Base-by-base conservation (phyloP, 2,113 vertebrate species). In the Athene noctua region DNA sequence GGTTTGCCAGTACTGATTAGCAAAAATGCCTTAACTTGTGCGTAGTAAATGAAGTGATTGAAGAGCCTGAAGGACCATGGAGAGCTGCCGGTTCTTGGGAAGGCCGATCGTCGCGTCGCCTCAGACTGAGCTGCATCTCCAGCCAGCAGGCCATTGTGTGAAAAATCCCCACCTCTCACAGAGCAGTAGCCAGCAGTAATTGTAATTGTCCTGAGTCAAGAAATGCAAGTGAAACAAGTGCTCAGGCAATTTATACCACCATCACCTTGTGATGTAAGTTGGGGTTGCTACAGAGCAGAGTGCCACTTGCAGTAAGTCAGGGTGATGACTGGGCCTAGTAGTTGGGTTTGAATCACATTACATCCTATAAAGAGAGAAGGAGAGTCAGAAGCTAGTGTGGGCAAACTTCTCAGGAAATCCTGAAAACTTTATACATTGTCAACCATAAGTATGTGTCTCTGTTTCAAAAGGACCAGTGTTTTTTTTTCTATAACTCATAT, bases 51-150 rank as follows among this genome's bases (percentile, higher is more conserved):
- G 18, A 79, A n/a, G 34, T 5, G 49, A 59, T 27, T 1, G 55
- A 68, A 42, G 54, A 58, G 34, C 5, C 36, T 77, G 81, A 94
- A 96, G 96, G 65, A 97, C 92, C 95, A 80, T 88, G 96, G 96
- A 97, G 94, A 97, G 96, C 94, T 91, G 91, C 89, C 0, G 0
- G 13, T 20, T 55, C 5, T 6, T 61, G 80, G 73, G 78, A 66
- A 55, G 38, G 38, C 49, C 20, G 22, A 8, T 26, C 15, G 3
- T 77, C 3, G 5, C 63, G 22, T 90, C 19, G 15, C 9, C 14
- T 46, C 44, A 8, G 44, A 46, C 44, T 46, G 58, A 88, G 13
- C 38, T 3, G 1, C 6, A 2, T 16, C 42, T n/a, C 54, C 8
- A 8, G 57, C 63, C 51, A 36, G 25, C 19, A 19, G 58, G 40